phyloP scores from a whole-genome alignment of 2,797 vertebrate species.

The Euphonia xanthogaster region DNA sequence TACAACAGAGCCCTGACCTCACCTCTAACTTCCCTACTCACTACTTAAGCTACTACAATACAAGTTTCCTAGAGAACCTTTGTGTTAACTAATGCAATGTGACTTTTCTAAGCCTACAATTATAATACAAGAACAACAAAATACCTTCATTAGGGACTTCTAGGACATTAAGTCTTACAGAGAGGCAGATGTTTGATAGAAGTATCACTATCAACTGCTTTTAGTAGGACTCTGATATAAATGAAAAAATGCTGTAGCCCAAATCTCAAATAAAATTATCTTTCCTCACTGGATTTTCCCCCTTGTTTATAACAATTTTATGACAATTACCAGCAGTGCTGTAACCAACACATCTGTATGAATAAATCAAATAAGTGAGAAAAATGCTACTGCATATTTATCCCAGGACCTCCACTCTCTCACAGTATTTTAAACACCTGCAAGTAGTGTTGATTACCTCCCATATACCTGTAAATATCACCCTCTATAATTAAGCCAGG shows the following conservation, averaged over 20 bases:
- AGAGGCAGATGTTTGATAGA: not conserved
- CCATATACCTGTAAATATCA: not conserved
- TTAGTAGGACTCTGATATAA: not conserved
- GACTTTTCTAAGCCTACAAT: not conserved
- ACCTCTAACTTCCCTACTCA: not conserved
- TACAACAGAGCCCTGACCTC: not conserved
- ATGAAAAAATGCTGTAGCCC: not conserved
- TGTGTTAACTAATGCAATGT: not conserved
- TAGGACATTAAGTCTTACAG: not conserved
- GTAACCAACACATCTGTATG: not conserved
- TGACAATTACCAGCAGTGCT: not conserved
- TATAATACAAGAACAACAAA: not conserved
- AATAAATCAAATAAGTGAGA: not conserved
- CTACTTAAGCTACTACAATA: not conserved
- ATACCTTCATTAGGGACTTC: not conserved
- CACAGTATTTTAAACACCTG: not conserved
- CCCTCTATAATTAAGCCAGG: not conserved
- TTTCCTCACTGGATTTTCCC: not conserved
- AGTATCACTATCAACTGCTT: not conserved
- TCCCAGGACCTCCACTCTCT: not conserved
- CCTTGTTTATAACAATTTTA: not conserved
- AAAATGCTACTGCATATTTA: not conserved
- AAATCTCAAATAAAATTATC: not conserved
- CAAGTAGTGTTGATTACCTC: slow-evolving; percentile 14
- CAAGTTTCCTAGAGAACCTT: not conserved